Evolutionary conservation across 2,888 invertebrate genomes (phyloP).

Genomic region (Diaphora mendica): DNA sequence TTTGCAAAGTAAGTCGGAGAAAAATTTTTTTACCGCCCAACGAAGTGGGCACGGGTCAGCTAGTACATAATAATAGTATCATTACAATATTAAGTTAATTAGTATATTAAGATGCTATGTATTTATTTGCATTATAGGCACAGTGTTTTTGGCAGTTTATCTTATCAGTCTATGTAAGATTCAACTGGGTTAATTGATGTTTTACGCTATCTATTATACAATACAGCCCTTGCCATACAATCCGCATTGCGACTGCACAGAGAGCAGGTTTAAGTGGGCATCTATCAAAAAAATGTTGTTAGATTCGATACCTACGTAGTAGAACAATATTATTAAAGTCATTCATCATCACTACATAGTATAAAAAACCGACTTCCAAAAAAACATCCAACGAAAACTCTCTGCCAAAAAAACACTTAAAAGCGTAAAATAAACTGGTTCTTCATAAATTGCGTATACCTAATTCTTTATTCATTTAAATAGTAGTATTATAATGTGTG

Average conservation of each 20-base stretch:
- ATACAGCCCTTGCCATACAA: not conserved
- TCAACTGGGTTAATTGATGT: not conserved
- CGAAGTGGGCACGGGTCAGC: too few relatives aligned
- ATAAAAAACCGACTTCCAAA: too few relatives aligned
- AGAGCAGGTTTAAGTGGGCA: not conserved
- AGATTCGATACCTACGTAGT: not conserved
- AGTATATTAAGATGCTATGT: not conserved
- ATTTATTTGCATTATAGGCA: not conserved
- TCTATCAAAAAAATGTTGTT: not conserved
- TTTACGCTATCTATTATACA: not conserved
- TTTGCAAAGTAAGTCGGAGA: too few relatives aligned
- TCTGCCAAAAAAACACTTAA: too few relatives aligned
- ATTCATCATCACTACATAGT: too few relatives aligned
- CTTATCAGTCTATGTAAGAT: not conserved
- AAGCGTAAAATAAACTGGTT: too few relatives aligned
- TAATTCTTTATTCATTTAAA: too few relatives aligned
- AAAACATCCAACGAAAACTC: too few relatives aligned
- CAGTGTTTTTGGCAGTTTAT: not conserved
- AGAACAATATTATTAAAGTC: not conserved
- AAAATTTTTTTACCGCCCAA: too few relatives aligned
- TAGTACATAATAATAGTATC: not conserved
- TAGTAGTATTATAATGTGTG: too few relatives aligned
- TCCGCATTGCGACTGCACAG: not conserved
- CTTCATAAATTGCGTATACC: too few relatives aligned
- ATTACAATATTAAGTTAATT: not conserved